Percentiles rank a stretch among this genome's conserved stretches.
Conservation (phyloP, 2,113 vertebrate genomes). For the Etheostoma spectabile region DNA sequence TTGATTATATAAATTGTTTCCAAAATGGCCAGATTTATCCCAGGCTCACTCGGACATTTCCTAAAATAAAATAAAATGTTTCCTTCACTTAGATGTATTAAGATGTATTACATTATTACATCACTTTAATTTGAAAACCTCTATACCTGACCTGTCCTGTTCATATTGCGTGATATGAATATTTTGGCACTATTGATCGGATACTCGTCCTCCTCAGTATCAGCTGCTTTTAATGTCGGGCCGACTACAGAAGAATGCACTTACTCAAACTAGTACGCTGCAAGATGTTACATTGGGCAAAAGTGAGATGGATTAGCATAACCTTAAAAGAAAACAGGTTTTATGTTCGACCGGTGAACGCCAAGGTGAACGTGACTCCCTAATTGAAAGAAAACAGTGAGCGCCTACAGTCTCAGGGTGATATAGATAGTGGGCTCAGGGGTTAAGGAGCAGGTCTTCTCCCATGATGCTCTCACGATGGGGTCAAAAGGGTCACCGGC, state of each 20-base stretch:
- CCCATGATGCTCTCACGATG: constrained; percentile 81
- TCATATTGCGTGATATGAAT: background rate
- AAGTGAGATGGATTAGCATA: background rate
- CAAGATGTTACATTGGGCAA: background rate
- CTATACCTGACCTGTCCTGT: background rate
- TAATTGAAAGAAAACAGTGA: constrained; percentile 58
- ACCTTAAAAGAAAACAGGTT: constrained; percentile 10
- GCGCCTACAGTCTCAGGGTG: constrained; percentile 1
- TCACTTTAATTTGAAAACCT: background rate
- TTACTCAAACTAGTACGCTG: background rate
- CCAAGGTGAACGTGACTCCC: constrained; percentile 23
- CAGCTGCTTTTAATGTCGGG: background rate
- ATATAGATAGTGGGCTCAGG: constrained; percentile 33
- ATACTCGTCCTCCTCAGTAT: background rate
- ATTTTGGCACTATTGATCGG: background rate
- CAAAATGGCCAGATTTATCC: background rate
- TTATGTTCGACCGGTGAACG: constrained; percentile 4
- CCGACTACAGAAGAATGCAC: too few species aligned
- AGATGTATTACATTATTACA: background rate
- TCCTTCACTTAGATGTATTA: background rate
- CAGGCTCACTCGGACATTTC: background rate
- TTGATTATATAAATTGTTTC: background rate
- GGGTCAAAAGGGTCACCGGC: constrained; percentile 83
- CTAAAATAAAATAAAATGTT: background rate
- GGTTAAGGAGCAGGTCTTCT: constrained; percentile 86